A percentile compares a stretch with the other conserved stretches of the same genome.
Conservation (phyloP, 2,113 vertebrate genomes). For the Pundamilia nyererei region DNA sequence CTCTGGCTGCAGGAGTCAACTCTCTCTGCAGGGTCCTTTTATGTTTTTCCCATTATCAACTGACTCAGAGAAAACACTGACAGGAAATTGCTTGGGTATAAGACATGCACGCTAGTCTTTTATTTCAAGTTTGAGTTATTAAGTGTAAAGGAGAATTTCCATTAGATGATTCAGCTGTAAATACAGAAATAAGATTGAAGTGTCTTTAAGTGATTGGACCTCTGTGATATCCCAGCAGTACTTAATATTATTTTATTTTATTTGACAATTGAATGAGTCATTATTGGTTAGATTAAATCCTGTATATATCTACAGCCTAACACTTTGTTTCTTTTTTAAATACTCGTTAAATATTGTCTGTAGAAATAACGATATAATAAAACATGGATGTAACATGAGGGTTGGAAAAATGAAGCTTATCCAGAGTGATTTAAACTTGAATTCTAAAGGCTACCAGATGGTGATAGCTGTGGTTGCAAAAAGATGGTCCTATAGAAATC, state of each 20-base stretch:
- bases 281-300: neutral
- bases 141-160: neutral
- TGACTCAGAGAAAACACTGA: neutral
- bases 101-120: neutral
- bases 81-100: neutral
- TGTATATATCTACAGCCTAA: neutral
- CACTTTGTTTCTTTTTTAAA: neutral
- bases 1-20: slow-evolving; percentile 15
- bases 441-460: too few relatives aligned
- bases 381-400: neutral
- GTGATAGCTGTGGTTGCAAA: neutral
- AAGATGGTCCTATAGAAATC: neutral
- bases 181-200: neutral
- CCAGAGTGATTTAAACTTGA: too few relatives aligned
- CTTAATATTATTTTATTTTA: neutral
- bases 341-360: neutral
- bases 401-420: neutral
- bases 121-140: neutral
- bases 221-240: neutral
- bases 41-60: slow-evolving; percentile 1
- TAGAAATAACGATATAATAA: neutral
- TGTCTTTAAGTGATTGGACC: neutral
- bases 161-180: neutral
- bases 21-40: slow-evolving; percentile 32
- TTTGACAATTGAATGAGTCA: neutral